Percentiles rank a stretch among this genome's conserved stretches.
phyloP scores from a whole-genome alignment of 2,888 invertebrate genomes.

The Phyto melanocephala region DNA sequence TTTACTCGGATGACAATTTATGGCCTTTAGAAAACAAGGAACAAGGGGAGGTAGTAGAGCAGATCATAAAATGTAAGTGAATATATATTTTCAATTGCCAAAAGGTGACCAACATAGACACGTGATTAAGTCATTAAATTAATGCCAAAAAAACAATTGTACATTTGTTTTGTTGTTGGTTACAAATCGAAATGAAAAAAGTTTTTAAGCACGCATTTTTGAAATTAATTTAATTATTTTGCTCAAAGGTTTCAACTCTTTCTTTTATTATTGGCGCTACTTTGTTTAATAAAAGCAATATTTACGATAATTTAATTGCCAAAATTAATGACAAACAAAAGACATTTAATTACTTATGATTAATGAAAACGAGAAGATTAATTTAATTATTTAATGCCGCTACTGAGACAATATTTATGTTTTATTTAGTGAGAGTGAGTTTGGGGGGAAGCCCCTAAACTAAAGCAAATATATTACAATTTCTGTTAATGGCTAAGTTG shows the following conservation, averaged over 20 bases:
- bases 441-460: too few relatives aligned
- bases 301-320: slow-evolving; percentile 42
- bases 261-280: neutral
- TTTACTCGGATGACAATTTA: slow-evolving; percentile 51
- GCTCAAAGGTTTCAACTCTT: neutral
- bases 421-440: too few relatives aligned
- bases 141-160: slow-evolving; percentile 59
- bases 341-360: neutral
- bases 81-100: slow-evolving; percentile 29
- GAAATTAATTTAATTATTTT: slow-evolving; percentile 37
- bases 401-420: too few relatives aligned
- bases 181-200: neutral
- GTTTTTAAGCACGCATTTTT: slow-evolving; percentile 46
- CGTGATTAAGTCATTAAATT: slow-evolving; percentile 64
- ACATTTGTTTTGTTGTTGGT: neutral
- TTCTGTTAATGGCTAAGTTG: too few relatives aligned
- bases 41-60: neutral
- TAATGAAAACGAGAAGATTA: neutral
- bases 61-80: slow-evolving; percentile 42
- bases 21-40: neutral
- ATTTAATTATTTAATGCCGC: too few relatives aligned
- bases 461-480: too few relatives aligned
- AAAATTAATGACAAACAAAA: slow-evolving; percentile 17
- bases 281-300: slow-evolving; percentile 20
- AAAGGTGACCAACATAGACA: slow-evolving; percentile 60